phyloP scores from a whole-genome alignment of 2,797 vertebrate genomes.

The Gymnopithys bicolor region DNA sequence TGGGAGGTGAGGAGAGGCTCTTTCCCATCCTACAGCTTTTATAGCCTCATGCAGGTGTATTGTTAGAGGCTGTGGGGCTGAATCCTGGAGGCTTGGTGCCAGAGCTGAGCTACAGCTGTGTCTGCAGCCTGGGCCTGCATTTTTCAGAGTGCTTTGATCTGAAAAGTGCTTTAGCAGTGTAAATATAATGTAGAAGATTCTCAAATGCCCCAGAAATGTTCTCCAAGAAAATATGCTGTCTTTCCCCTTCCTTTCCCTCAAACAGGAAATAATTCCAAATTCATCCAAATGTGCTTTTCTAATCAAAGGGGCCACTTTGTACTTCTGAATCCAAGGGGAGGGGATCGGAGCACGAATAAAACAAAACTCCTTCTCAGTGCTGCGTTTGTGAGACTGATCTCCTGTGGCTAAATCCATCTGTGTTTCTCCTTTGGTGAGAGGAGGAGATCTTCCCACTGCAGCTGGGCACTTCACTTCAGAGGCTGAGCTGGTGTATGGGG shows the following conservation, averaged over 20 bases:
- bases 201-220: background rate
- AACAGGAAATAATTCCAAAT: conserved; percentile 25
- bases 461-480: conserved; percentile 5
- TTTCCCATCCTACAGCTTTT: background rate
- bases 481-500: background rate
- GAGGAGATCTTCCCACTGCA: conserved; percentile 20
- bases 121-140: background rate
- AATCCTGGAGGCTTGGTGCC: background rate
- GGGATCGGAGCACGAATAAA: background rate
- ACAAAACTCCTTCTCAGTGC: background rate
- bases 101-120: background rate
- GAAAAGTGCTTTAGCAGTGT: background rate
- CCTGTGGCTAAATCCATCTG: conserved; percentile 29
- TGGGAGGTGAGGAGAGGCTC: background rate
- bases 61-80: background rate
- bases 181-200: conserved; percentile 23
- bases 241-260: background rate
- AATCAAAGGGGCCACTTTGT: conserved; percentile 53
- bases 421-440: background rate
- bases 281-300: conserved; percentile 40
- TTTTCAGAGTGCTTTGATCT: conserved; percentile 5
- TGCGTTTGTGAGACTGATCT: background rate
- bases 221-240: background rate
- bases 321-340: conserved; percentile 13
- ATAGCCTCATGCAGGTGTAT: background rate